Evolutionary conservation across 2,797 vertebrate genomes (phyloP).

Genomic region (Morelia viridis): DNA sequence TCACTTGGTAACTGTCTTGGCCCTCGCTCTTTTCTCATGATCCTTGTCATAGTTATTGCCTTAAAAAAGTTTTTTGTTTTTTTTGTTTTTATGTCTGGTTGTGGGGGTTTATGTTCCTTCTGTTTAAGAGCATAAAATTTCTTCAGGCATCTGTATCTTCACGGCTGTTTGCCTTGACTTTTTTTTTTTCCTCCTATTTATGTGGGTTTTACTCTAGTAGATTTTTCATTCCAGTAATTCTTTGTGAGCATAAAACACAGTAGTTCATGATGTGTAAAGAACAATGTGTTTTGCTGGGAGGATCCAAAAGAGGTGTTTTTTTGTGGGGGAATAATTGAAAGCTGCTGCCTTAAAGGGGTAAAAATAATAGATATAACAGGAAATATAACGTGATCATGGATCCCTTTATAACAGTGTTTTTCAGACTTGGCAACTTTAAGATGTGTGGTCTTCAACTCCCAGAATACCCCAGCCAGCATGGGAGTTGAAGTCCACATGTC

Average conservation of each 20-base stretch:
- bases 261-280: not conserved
- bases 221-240: not conserved
- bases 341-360: not conserved
- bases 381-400: not conserved
- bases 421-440: not conserved
- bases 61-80: not conserved
- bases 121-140: not conserved
- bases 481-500: not conserved
- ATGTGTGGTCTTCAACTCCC: not conserved
- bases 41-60: not conserved
- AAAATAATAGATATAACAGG: not conserved
- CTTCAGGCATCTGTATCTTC: not conserved
- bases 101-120: not conserved
- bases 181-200: not conserved
- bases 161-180: not conserved
- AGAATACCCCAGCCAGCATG: not conserved
- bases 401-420: not conserved
- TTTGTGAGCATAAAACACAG: not conserved
- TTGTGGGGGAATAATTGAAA: not conserved
- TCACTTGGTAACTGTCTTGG: not conserved
- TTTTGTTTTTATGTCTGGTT: not conserved
- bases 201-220: not conserved
- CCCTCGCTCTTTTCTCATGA: not conserved
- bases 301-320: not conserved
- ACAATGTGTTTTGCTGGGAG: fast-evolving